These are phyloP conservation scores for Eremobia ochroleuca DNA, from an alignment of 2,888 invertebrate species.

Conservation along the genomic window DNA sequence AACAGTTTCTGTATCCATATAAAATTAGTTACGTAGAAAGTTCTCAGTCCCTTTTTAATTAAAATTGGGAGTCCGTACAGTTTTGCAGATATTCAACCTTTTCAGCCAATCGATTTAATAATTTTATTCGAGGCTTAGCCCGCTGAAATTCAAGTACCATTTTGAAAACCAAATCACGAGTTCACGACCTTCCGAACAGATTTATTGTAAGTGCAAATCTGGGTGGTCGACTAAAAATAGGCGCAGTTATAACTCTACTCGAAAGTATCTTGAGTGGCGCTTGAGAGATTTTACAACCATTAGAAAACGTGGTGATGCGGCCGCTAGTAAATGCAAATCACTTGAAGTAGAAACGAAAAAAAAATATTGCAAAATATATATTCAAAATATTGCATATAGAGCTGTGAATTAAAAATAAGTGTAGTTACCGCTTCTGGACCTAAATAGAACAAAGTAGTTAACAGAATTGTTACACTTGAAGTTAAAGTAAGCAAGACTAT, in stretches of 20 bases:
- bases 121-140: background rate
- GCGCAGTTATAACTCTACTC: constrained; percentile 16
- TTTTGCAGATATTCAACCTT: background rate
- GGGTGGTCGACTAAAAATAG: constrained; percentile 46
- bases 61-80: background rate
- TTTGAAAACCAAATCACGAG: constrained; percentile 34
- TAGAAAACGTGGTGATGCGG: constrained; percentile 13
- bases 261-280: constrained; percentile 40
- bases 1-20: background rate
- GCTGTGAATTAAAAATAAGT: background rate
- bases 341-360: constrained; percentile 8
- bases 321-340: constrained; percentile 1
- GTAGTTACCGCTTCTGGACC: background rate
- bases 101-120: background rate
- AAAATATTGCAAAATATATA: too few species aligned
- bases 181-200: constrained; percentile 38
- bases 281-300: constrained; percentile 34
- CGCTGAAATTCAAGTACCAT: constrained; percentile 14
- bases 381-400: background rate
- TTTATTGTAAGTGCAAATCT: constrained; percentile 51
- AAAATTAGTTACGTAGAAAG: constrained; percentile 1
- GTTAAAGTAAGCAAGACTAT: background rate
- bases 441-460: constrained; percentile 9
- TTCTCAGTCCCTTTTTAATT: background rate
- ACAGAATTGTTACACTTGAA: constrained; percentile 19